A percentile compares a stretch with the other conserved stretches of the same genome.
These are phyloP conservation scores for Electrona antarctica DNA, from an alignment of 2,113 vertebrate species.

Conservation along the genomic window DNA sequence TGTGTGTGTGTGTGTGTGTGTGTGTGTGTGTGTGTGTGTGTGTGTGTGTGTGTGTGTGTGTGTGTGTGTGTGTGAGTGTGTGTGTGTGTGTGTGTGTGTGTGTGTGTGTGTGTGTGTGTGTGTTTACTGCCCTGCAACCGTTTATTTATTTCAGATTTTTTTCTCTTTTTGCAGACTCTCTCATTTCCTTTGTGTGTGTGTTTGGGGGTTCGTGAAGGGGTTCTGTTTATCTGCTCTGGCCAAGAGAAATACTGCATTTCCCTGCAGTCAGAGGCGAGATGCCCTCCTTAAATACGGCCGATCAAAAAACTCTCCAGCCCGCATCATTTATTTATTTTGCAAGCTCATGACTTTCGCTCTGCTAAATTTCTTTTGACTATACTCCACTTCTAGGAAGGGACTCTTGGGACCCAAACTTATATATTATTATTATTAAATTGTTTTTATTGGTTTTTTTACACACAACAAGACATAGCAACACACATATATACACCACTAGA, in stretches of 20 bases:
- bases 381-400: too few relatives aligned
- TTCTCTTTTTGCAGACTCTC: too few relatives aligned
- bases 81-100: conserved; percentile 7
- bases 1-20: too few relatives aligned
- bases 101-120: conserved; percentile 1
- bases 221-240: neutral
- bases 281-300: neutral
- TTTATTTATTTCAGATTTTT: too few relatives aligned
- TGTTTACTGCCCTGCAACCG: too few relatives aligned
- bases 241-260: conserved; percentile 11
- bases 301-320: neutral
- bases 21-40: conserved; percentile 4
- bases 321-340: neutral
- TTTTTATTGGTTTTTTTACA: too few relatives aligned
- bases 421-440: too few relatives aligned
- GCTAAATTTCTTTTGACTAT: too few relatives aligned
- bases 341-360: too few relatives aligned
- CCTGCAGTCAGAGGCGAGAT: neutral
- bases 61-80: conserved; percentile 6
- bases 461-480: too few relatives aligned
- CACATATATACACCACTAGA: too few relatives aligned
- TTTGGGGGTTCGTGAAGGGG: neutral
- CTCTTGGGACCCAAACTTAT: too few relatives aligned
- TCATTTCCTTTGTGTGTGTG: neutral
- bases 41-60: conserved; percentile 10